Evolutionary conservation across 2,113 vertebrate genomes (phyloP).

Genomic region (Apteryx mantelli): DNA sequence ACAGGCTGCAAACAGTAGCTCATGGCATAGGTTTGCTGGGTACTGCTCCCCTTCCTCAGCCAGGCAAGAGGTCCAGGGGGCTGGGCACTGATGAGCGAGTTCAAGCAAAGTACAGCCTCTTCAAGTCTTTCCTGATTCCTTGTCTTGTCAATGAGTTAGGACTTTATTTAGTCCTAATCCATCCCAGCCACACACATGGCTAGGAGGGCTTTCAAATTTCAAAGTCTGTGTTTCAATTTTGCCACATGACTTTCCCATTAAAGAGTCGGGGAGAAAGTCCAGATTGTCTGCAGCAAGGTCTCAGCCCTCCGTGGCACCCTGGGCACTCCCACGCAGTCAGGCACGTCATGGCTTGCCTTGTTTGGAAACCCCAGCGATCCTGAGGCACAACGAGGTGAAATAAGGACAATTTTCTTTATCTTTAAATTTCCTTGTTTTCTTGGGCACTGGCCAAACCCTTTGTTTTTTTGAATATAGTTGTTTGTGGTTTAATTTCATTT

Average conservation of each 20-base stretch:
- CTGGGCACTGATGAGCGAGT: background rate
- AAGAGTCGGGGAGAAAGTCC: background rate
- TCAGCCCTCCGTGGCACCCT: background rate
- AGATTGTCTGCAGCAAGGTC: background rate
- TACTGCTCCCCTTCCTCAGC: background rate
- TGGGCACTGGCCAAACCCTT: slow-evolving; percentile 62
- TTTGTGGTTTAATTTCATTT: slow-evolving; percentile 75
- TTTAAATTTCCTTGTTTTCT: slow-evolving; percentile 73
- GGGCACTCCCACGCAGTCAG: background rate
- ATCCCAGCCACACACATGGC: background rate
- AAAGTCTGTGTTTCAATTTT: background rate
- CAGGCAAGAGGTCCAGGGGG: background rate
- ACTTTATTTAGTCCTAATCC: background rate
- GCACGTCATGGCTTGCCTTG: background rate
- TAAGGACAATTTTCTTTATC: slow-evolving; percentile 70
- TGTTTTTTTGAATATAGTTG: slow-evolving; percentile 69
- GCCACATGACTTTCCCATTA: slow-evolving; percentile 37
- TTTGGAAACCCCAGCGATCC: slow-evolving; percentile 36
- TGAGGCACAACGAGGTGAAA: slow-evolving; percentile 33
- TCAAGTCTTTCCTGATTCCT: background rate
- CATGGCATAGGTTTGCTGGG: background rate
- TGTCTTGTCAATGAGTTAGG: background rate
- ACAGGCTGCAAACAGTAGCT: background rate
- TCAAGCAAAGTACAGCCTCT: background rate
- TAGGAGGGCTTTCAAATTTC: background rate